Evolutionary conservation across 2,113 vertebrate species (phyloP).

Genomic region (Limnothrissa miodon): DNA sequence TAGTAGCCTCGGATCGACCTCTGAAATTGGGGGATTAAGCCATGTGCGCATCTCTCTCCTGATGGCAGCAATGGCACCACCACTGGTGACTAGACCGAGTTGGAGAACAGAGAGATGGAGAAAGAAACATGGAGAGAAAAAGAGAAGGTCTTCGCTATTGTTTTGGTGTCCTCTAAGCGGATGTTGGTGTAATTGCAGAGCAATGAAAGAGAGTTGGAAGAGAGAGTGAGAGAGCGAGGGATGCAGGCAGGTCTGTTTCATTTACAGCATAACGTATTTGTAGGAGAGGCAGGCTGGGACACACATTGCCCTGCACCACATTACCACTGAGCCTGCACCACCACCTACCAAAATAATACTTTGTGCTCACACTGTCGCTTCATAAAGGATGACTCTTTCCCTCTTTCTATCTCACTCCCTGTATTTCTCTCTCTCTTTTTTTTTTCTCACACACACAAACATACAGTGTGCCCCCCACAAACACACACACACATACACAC

Average conservation of each 20-base stretch:
- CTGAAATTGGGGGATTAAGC: neutral
- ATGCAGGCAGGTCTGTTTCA: too few relatives aligned
- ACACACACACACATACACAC: neutral
- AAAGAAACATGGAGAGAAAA: neutral
- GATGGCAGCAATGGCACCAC: neutral
- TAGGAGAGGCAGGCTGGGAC: constrained; percentile 34
- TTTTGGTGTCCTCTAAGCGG: neutral
- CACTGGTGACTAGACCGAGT: neutral
- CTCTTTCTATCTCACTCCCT: neutral
- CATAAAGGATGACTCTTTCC: constrained; percentile 40
- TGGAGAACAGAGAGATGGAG: neutral
- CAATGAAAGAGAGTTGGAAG: neutral
- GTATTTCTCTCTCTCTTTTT: neutral
- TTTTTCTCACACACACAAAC: neutral
- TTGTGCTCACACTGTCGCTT: constrained; percentile 34
- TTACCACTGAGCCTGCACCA: constrained; percentile 38
- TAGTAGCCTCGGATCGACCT: neutral
- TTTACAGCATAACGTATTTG: constrained; percentile 41
- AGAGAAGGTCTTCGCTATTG: neutral
- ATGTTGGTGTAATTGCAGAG: neutral
- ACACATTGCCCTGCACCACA: constrained; percentile 40
- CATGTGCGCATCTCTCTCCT: neutral
- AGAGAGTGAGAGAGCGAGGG: neutral
- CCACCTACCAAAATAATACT: constrained; percentile 33
- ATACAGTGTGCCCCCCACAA: neutral